Evolutionary conservation across 2,113 vertebrate genomes (phyloP), one percentile per base, ranked within the genome.

Genomic region (Anarrhichthys ocellatus): DNA sequence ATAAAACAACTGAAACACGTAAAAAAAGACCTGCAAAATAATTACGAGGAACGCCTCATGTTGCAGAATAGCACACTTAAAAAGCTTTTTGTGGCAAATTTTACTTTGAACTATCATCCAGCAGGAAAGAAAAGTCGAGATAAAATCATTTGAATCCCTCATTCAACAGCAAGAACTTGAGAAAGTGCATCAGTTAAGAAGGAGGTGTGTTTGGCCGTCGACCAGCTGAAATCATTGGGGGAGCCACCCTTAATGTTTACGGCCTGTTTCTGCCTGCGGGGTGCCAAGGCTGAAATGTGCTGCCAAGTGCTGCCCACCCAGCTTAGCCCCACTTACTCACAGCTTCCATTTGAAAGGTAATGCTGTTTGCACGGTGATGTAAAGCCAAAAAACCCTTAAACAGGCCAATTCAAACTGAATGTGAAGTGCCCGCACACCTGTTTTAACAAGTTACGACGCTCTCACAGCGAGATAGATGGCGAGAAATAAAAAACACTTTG

Each of bases 301-400:
- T 87, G 92, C 91, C 89, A 90, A 91, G 58, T 54, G 78, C 74
- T 88, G 92, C 91, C 93, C 93, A 92, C 93, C 88, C 90, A 90
- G 78, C 71, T 84, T 14, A 87, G 77, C 52, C 68, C 81, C 89
- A 78, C 76, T 91, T 81, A 88, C 88, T 84, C 88, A 89, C 82
- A 77, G 78, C 91, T 86, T 87, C 91, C 82, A 88, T 72, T 82
- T 65, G 44, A 86, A 76, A 52, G 52, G 71, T 79, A 59, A 73
- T 52, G 56, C 66, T 56, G 75, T 83, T 92, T 74, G 61, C 70
- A 69, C 2, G 29, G 65, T 83, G 88, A 90, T 68, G 83, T 75
- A 71, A 87, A 88, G 71, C 85, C 78, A 65, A 82, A 86, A 90
- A 80, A 9, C 11, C n/a, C 32, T 20, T 69, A 48, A 20, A 73